Evolutionary conservation across 2,113 vertebrate species (phyloP), one percentile per base, ranked within the genome.

Genomic region (Copsychus sechellarum): DNA sequence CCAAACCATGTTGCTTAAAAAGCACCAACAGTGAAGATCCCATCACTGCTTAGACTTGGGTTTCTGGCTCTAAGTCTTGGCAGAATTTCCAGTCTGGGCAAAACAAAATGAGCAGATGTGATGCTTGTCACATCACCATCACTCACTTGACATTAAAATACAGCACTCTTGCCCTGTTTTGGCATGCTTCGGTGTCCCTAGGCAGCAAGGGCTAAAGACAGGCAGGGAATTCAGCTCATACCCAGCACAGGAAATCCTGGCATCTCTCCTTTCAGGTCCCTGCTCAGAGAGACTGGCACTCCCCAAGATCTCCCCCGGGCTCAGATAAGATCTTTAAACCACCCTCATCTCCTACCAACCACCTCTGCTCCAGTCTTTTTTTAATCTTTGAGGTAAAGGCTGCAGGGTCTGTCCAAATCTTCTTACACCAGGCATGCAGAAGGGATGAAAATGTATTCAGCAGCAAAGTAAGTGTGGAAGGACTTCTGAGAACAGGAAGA

Each of bases 341-440:
- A 53, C 6, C 10, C 16, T 76, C 29, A 40, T 48, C 61, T 54
- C 48, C 40, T 25, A 26, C 9, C 20, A 60, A 8, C 24, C 9
- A 12, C 8, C 8, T 18, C 15, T 0, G 0, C 16, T 53, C 31
- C 31, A 12, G 53, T 1, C 11, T 26, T 64, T 53, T 56, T 48
- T 40, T 48, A 2, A 25, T 56, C 19, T 79, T 65, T 80, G 19
- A 70, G 54, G 56, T 62, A 54, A 84, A 78, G 36, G 28, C 62
- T 90, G 58, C 58, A 90, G 79, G 28, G 34, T 58, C 62, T 82
- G 38, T 58, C 47, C 71, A 88, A 86, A 90, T 84, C 50, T 38
- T 86, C 40, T 54, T 66, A 65, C 20, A 14, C 62, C 38, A 77
- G 57, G 54, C 38, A 83, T 81, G 47, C 34, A 92, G 42, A 78